Percentiles rank a stretch among this genome's conserved stretches.
phyloP scores from a whole-genome alignment of 2,797 vertebrate species.

The Carapus acus region DNA sequence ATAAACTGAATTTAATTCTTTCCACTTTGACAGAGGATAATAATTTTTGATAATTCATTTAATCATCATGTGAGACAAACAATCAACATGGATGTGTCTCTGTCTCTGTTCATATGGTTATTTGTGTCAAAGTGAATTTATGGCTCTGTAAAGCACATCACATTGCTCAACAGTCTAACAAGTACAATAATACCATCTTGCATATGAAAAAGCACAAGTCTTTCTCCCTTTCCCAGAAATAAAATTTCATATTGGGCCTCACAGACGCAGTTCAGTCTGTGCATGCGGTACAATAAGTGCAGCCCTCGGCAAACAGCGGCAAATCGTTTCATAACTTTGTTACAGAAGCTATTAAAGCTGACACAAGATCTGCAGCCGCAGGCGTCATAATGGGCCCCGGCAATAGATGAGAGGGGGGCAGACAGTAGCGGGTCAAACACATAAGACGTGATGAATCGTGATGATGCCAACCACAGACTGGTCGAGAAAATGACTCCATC shows the following conservation, averaged over 20 bases:
- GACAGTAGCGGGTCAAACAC: constrained; percentile 14
- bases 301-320: constrained; percentile 41
- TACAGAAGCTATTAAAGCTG: constrained; percentile 49
- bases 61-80: too few species aligned
- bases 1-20: too few species aligned
- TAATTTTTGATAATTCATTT: too few species aligned
- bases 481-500: background rate
- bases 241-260: constrained; percentile 26
- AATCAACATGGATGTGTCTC: too few species aligned
- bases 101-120: too few species aligned
- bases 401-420: constrained; percentile 29
- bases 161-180: too few species aligned
- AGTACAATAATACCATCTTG: too few species aligned
- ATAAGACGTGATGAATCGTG: background rate
- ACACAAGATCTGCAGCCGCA: constrained; percentile 34
- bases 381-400: constrained; percentile 22
- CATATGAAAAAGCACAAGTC: too few species aligned
- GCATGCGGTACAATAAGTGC: constrained; percentile 30
- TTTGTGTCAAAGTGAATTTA: too few species aligned
- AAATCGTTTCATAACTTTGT: constrained; percentile 57
- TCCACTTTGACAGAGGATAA: too few species aligned
- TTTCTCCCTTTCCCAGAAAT: constrained; percentile 10
- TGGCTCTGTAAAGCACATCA: too few species aligned
- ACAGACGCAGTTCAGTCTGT: constrained; percentile 35
- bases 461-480: background rate